phyloP scores from a whole-genome alignment of 2,888 invertebrate genomes.

The Rhyacophila evoluta region DNA sequence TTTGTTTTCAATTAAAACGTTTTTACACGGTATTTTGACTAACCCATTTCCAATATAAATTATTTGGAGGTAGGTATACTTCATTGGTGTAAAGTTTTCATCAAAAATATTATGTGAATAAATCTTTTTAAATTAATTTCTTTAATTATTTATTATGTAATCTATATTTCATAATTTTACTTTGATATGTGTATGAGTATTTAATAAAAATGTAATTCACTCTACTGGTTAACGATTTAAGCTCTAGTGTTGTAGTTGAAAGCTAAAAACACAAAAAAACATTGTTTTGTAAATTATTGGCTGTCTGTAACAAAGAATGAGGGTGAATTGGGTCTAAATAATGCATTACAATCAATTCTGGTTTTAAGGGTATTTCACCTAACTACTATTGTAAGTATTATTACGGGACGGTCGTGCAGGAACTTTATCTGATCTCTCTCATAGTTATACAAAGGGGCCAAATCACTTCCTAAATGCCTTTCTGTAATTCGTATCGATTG shows the following conservation, averaged over 20 bases:
- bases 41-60: too few relatives aligned
- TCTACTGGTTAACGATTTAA: neutral
- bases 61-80: too few relatives aligned
- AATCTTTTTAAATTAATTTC: too few relatives aligned
- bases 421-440: conserved; percentile 14
- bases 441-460: neutral
- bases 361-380: conserved; percentile 22
- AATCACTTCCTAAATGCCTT: neutral
- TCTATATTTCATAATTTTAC: too few relatives aligned
- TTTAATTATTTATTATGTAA: too few relatives aligned
- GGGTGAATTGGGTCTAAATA: conserved; percentile 22
- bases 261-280: neutral
- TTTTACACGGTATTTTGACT: too few relatives aligned
- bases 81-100: too few relatives aligned
- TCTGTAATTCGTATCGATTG: conserved; percentile 7
- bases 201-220: neutral
- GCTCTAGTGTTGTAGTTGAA: neutral
- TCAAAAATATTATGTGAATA: too few relatives aligned
- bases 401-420: neutral
- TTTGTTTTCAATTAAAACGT: too few relatives aligned
- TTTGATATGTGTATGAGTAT: too few relatives aligned
- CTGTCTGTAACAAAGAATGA: conserved; percentile 22
- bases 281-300: conserved; percentile 17
- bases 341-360: conserved; percentile 22
- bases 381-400: conserved; percentile 24